A percentile compares a stretch with the other conserved stretches of the same genome.
Conservation (phyloP, 2,113 vertebrate genomes). For the Anoplopoma fimbria region DNA sequence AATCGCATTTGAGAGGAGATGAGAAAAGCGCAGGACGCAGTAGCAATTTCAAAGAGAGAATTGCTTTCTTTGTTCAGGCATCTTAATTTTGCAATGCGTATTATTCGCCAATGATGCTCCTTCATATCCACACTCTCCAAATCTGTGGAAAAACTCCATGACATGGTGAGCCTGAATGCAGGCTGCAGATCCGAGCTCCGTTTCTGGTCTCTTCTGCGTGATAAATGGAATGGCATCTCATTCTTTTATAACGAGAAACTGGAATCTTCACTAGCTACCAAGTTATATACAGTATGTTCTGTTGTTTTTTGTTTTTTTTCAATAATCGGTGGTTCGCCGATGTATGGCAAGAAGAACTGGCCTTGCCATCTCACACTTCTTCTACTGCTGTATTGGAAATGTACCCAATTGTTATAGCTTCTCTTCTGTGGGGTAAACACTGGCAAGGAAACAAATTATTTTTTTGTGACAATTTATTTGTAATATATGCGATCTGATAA, state of each 20-base stretch:
- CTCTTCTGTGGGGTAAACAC: too few species aligned
- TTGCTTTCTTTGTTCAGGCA: not conserved
- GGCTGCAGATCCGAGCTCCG: too few species aligned
- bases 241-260: not conserved
- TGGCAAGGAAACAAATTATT: too few species aligned
- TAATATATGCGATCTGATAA: too few species aligned
- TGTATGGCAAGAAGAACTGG: not conserved
- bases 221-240: not conserved
- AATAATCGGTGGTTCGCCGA: too few species aligned
- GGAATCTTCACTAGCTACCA: not conserved
- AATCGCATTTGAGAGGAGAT: too few species aligned
- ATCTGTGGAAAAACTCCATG: too few species aligned
- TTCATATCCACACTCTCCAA: not conserved
- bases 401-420: not conserved
- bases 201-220: not conserved
- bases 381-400: not conserved
- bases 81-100: not conserved
- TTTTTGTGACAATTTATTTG: too few species aligned
- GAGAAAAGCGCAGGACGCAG: too few species aligned
- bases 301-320: too few species aligned
- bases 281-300: not conserved
- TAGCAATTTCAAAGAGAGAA: too few species aligned
- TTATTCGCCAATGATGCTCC: not conserved
- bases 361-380: not conserved
- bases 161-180: too few species aligned